phyloP scores from a whole-genome alignment of 2,888 invertebrate species.

The Sinohyriopsis cumingii region DNA sequence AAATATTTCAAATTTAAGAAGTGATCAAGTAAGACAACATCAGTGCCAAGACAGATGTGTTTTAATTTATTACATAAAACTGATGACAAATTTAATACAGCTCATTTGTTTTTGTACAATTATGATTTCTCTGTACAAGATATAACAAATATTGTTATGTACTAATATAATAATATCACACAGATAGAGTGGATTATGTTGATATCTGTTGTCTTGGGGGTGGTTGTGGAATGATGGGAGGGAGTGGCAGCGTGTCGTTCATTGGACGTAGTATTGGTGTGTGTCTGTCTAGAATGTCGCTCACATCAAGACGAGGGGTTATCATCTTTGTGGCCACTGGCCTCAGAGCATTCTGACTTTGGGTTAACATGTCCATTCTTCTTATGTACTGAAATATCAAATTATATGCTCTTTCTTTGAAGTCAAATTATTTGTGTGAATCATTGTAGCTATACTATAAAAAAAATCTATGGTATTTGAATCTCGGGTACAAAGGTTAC shows the following conservation, averaged over 20 bases:
- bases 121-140: no score
- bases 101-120: no score
- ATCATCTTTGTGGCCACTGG: conserved; percentile 48
- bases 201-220: conserved; percentile 23
- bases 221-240: conserved; percentile 58
- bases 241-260: conserved; percentile 54
- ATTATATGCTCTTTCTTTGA: neutral
- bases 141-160: no score
- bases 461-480: neutral
- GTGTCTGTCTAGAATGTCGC: conserved; percentile 57
- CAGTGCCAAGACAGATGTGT: no score
- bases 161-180: no score
- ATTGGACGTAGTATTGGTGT: conserved; percentile 60
- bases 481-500: neutral
- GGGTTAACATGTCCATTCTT: conserved; percentile 50
- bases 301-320: conserved; percentile 50
- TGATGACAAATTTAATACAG: no score
- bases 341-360: conserved; percentile 50
- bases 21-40: no score
- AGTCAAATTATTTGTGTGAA: neutral
- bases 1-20: no score
- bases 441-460: neutral
- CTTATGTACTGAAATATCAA: conserved; percentile 52
- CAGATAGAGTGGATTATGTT: no score
- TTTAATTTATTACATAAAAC: no score